phyloP scores from a whole-genome alignment of 2,888 invertebrate genomes.

The Ischnus inquisitorius region DNA sequence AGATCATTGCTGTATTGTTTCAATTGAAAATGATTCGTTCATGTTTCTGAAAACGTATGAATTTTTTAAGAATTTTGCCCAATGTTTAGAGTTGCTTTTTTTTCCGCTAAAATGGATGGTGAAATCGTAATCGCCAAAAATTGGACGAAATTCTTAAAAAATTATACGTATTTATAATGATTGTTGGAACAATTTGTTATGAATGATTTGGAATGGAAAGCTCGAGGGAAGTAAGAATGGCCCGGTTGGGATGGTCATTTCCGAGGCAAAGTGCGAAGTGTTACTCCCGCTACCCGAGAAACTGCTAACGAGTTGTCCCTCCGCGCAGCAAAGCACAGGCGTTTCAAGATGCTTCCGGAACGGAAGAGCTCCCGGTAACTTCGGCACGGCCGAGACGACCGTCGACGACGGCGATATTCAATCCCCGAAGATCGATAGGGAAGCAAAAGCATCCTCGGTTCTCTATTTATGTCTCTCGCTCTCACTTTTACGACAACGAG shows the following conservation, averaged over 20 bases:
- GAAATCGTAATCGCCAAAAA: too few relatives aligned
- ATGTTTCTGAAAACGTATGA: too few relatives aligned
- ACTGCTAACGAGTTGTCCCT: constrained; percentile 61
- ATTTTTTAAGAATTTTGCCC: too few relatives aligned
- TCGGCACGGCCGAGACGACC: constrained; percentile 34
- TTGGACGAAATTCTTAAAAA: too few relatives aligned
- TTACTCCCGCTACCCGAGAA: constrained; percentile 46
- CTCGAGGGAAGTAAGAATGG: background rate
- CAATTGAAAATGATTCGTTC: too few relatives aligned
- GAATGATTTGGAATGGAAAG: constrained; percentile 4
- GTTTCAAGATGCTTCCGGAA: constrained; percentile 50
- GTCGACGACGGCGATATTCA: constrained; percentile 53
- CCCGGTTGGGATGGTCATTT: constrained; percentile 45
- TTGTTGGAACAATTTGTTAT: background rate
- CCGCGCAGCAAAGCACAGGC: constrained; percentile 29
- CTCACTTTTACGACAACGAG: constrained; percentile 39
- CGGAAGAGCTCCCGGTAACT: constrained; percentile 36
- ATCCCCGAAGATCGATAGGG: constrained; percentile 42
- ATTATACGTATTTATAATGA: too few relatives aligned
- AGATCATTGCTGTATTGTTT: too few relatives aligned
- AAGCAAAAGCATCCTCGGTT: constrained; percentile 8
- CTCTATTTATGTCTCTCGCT: background rate
- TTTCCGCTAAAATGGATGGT: too few relatives aligned
- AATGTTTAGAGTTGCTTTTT: too few relatives aligned
- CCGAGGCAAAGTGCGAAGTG: constrained; percentile 37